Base-by-base conservation (phyloP, 2,888 invertebrate genomes). In the Dolichopus griseipennis region DNA sequence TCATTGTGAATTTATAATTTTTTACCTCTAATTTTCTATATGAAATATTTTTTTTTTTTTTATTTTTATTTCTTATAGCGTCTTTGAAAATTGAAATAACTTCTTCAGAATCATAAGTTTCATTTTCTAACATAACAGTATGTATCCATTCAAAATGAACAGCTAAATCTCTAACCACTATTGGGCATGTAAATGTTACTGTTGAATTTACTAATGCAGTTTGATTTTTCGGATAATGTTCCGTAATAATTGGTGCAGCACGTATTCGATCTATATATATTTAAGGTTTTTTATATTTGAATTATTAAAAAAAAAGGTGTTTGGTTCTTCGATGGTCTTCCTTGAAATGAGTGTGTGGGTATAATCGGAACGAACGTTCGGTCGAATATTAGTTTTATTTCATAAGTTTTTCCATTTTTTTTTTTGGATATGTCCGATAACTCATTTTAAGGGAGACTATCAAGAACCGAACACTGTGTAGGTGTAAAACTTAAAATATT, bases 161-260 rank as follows among this genome's bases (percentile, higher is more conserved):
- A 77, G 91, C 91, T 72, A 93, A 83, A 77, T 96, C 95, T 61
- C 92, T 91, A 68, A 92, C 84, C 65, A 91, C 86, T 66, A 91
- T 88, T n/a, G 87, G 87, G 82, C 96, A 96, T 73, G 88, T 86
- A 74, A 96, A 87, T 41, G 78, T 83, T 43, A 87, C 91, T 22
- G 87, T 89, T 66, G 87, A 86, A 76, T 93, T 90, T 66, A 90
- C 83, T 71, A 88, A 74, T 22, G 87, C 90, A 2, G 95, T 95
- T 76, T 86, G 83, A 82, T 96, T 96, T 77, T 88, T 86, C 41
- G 93, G 93, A 80, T 87, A 89, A 71, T 88, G 90, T 77, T 89
- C 90, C 80, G 87, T 88, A 78, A 95, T 90, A 78, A 93, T 90
- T 61, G 95, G 95, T 78, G 88, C 88, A 75, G 92, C 89, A 71